A percentile compares a stretch with the other conserved stretches of the same genome.
Conservation (phyloP, 2,888 invertebrate genomes). For the Trimorus sp. region DNA sequence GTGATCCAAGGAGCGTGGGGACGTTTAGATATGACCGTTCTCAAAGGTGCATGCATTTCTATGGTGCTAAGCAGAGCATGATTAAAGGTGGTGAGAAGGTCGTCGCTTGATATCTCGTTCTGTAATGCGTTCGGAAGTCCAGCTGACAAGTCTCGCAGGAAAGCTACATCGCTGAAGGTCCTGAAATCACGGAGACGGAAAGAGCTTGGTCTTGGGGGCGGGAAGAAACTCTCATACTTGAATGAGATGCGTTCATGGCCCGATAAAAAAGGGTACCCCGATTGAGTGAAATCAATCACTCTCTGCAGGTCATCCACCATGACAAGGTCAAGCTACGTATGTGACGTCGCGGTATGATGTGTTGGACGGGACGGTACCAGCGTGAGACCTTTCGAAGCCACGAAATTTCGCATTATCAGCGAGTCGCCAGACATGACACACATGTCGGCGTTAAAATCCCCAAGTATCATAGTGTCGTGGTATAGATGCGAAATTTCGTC, state of each 20-base stretch:
- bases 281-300: neutral
- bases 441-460: conserved; percentile 18
- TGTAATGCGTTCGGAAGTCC: neutral
- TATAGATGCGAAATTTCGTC: neutral
- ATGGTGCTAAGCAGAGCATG: neutral
- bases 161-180: neutral
- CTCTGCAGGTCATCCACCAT: neutral
- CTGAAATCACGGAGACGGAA: neutral
- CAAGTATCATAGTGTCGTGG: neutral
- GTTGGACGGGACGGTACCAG: conserved; percentile 9
- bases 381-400: neutral
- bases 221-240: neutral
- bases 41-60: neutral
- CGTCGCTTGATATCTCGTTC: no score
- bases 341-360: neutral
- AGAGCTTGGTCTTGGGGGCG: neutral
- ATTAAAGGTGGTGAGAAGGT: neutral
- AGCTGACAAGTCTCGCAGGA: neutral
- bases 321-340: conserved; percentile 13
- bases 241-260: conserved; percentile 18
- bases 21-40: neutral
- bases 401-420: neutral
- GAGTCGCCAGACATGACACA: neutral
- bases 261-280: conserved; percentile 5
- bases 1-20: conserved; percentile 7